Conservation (phyloP, 1,140 invertebrate species). For the Scaptomyza pallida region DNA sequence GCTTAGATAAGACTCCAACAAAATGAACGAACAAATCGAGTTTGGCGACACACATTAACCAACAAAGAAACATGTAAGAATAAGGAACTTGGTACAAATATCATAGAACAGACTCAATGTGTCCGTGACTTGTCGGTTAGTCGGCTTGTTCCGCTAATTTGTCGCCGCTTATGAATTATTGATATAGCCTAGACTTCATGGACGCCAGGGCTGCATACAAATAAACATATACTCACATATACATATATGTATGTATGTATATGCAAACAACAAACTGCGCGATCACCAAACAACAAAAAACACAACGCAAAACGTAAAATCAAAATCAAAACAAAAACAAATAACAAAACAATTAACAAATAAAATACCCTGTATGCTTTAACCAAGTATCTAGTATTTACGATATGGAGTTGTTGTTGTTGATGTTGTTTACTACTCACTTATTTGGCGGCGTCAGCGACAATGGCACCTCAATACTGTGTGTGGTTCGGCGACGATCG, state of each 20-base stretch:
- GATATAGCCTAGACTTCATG: constrained; percentile 45
- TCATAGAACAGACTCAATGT: constrained; percentile 30
- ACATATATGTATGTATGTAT: constrained; percentile 58
- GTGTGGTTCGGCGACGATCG: constrained; percentile 91
- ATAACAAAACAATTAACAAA: neutral
- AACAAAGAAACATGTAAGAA: constrained; percentile 30
- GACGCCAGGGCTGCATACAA: constrained; percentile 32
- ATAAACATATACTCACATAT: neutral
- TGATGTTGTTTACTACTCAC: constrained; percentile 84
- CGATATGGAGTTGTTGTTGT: neutral
- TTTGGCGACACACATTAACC: constrained; percentile 14
- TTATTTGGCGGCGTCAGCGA: constrained; percentile 84
- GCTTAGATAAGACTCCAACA: constrained; percentile 46
- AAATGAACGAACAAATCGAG: constrained; percentile 12
- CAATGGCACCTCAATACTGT: constrained; percentile 91
- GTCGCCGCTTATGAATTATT: constrained; percentile 78
- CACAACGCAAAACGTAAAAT: constrained; percentile 32
- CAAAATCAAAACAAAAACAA: constrained; percentile 5
- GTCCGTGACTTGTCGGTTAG: constrained; percentile 76
- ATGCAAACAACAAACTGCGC: constrained; percentile 53
- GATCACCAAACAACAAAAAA: constrained; percentile 35
- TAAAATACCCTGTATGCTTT: constrained; percentile 23
- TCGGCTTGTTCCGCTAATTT: constrained; percentile 75
- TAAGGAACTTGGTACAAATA: constrained; percentile 26
- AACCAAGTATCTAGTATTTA: no score